Percentiles rank a stretch among this genome's conserved stretches.
Conservation (phyloP, 2,888 invertebrate genomes). For the Ischnus inquisitorius region DNA sequence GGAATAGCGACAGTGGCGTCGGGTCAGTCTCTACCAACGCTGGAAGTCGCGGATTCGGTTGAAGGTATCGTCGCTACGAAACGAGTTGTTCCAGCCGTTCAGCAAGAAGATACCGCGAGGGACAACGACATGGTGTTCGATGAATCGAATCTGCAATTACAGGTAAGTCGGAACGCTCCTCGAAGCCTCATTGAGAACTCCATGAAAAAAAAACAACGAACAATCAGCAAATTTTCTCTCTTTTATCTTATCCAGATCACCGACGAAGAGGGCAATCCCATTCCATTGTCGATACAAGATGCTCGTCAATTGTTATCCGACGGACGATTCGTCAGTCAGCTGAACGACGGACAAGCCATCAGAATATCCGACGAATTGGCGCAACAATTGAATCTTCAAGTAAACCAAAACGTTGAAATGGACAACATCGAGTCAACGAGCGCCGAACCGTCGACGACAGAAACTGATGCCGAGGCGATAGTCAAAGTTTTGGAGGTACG, state of each 20-base stretch:
- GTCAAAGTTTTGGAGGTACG: conserved; percentile 80
- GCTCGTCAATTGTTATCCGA: conserved; percentile 89
- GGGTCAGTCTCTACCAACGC: conserved; percentile 76
- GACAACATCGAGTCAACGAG: conserved; percentile 70
- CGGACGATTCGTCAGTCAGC: conserved; percentile 83
- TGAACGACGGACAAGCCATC: conserved; percentile 81
- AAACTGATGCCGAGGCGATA: conserved; percentile 78
- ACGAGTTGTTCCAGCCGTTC: conserved; percentile 55
- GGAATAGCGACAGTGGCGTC: conserved; percentile 62
- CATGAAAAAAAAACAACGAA: conserved; percentile 28
- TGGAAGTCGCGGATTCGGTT: conserved; percentile 74
- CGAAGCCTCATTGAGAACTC: not conserved
- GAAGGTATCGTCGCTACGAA: conserved; percentile 69
- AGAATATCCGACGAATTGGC: conserved; percentile 84
- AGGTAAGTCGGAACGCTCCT: conserved; percentile 72
- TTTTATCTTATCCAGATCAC: conserved; percentile 86
- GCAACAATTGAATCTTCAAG: conserved; percentile 85
- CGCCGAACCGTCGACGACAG: conserved; percentile 67
- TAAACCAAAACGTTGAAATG: conserved; percentile 82
- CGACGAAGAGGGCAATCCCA: conserved; percentile 90
- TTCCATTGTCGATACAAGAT: conserved; percentile 90
- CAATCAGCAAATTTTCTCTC: conserved; percentile 7
- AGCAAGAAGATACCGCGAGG: conserved; percentile 71
- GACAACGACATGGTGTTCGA: conserved; percentile 76
- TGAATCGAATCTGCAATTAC: conserved; percentile 81